These are phyloP conservation scores for Phaetusa simplex DNA, from an alignment of 2,113 vertebrate species.

Conservation along the genomic window DNA sequence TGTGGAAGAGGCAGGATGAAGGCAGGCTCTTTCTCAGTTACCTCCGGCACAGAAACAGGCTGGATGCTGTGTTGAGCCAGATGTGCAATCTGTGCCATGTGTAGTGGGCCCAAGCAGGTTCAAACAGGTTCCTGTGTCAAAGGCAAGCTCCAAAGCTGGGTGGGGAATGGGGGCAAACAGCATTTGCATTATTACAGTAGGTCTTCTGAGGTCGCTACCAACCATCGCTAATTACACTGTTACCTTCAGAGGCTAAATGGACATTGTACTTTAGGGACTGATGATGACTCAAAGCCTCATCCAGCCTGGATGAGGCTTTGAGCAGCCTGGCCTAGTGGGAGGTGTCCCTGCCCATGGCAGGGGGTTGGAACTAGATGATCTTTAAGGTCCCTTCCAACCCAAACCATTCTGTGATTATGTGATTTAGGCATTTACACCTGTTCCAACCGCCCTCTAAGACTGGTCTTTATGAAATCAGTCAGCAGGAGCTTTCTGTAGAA, in stretches of 20 bases:
- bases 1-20: not conserved
- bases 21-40: not conserved
- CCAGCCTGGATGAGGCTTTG: too few species aligned
- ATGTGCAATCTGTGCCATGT: accelerated
- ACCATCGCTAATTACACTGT: not conserved
- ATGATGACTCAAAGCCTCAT: too few species aligned
- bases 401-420: too few species aligned
- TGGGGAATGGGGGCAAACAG: not conserved
- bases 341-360: too few species aligned
- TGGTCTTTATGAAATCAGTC: not conserved
- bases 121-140: not conserved
- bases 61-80: not conserved
- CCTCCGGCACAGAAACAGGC: not conserved
- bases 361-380: too few species aligned
- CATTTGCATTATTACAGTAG: not conserved
- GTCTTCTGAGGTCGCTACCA: not conserved
- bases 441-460: not conserved
- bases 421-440: not conserved
- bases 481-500: not conserved
- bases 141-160: not conserved
- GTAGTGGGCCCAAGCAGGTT: accelerated
- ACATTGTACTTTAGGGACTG: not conserved
- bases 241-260: not conserved
- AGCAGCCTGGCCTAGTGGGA: too few species aligned
- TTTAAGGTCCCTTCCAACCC: too few species aligned